A percentile compares a stretch with the other conserved stretches of the same genome.
These are phyloP conservation scores for Manis crassicaudata DNA, from an alignment of 2,797 vertebrate genomes.

Conservation along the genomic window DNA sequence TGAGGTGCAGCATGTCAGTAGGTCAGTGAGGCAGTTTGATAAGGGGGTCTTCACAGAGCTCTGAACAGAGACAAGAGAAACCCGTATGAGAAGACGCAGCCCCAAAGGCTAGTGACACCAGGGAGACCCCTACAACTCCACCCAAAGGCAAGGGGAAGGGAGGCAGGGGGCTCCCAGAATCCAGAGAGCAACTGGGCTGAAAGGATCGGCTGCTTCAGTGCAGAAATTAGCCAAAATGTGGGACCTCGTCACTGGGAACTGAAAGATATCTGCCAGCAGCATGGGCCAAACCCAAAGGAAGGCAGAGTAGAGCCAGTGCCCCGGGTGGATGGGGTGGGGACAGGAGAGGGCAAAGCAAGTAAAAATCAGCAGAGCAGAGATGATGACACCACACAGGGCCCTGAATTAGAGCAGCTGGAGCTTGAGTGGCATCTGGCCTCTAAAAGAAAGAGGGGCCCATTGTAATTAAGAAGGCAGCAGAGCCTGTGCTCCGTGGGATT, in stretches of 20 bases:
- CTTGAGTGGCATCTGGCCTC: no score
- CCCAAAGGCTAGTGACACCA: not conserved
- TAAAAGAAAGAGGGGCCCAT: not conserved
- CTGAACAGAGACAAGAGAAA: not conserved
- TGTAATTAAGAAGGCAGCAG: not conserved
- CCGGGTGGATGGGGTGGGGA: fast-evolving
- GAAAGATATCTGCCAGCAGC: not conserved
- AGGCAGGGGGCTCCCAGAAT: not conserved
- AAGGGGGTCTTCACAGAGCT: not conserved
- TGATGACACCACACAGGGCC: not conserved
- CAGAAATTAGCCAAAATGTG: not conserved
- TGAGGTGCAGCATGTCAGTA: not conserved
- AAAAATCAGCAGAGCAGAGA: no score
- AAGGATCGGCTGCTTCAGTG: not conserved
- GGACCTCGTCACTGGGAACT: not conserved
- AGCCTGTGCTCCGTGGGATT: fast-evolving
- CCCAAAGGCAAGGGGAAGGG: not conserved
- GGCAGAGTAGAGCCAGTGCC: not conserved
- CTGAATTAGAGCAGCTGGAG: not conserved
- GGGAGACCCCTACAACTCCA: not conserved
- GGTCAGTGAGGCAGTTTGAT: not conserved
- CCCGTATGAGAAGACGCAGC: no score
- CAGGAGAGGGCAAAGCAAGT: not conserved
- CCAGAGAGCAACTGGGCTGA: not conserved
- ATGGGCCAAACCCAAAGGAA: not conserved